These are phyloP conservation scores for Strix aluco DNA, from an alignment of 2,113 vertebrate species.

Conservation along the genomic window DNA sequence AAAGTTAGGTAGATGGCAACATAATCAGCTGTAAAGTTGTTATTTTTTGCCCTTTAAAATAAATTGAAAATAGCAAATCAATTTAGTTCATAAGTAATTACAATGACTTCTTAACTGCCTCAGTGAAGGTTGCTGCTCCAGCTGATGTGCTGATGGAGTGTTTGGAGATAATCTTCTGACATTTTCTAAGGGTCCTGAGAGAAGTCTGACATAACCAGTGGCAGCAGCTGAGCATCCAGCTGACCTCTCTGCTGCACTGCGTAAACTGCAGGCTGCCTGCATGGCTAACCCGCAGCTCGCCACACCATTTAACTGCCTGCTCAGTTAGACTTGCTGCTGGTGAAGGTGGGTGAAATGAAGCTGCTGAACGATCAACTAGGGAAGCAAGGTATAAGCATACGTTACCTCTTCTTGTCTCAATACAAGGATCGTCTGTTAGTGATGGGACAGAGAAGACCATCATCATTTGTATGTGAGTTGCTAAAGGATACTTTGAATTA, in stretches of 20 bases:
- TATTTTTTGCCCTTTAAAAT: neutral
- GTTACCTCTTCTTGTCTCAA: neutral
- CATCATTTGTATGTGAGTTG: neutral
- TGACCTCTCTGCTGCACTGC: neutral
- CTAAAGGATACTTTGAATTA: neutral
- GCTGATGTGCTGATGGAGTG: neutral
- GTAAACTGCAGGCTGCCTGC: neutral
- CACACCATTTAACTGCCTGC: neutral
- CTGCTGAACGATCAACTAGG: neutral
- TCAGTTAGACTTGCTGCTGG: neutral
- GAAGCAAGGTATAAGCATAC: neutral
- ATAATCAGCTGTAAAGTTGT: neutral
- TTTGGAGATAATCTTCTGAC: neutral
- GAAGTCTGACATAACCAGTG: neutral
- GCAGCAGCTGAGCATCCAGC: neutral
- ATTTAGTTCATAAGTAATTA: neutral
- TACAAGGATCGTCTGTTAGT: neutral
- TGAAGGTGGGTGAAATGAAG: neutral
- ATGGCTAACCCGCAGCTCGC: neutral
- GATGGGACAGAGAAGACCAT: neutral
- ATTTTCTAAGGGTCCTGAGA: neutral
- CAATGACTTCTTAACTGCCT: neutral
- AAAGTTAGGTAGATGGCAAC: neutral
- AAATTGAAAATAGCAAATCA: neutral
- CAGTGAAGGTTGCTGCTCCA: neutral